A percentile compares a stretch with the other conserved stretches of the same genome.
phyloP scores from a whole-genome alignment of 2,888 invertebrate genomes.

The Acanthoscelides obtectus region DNA sequence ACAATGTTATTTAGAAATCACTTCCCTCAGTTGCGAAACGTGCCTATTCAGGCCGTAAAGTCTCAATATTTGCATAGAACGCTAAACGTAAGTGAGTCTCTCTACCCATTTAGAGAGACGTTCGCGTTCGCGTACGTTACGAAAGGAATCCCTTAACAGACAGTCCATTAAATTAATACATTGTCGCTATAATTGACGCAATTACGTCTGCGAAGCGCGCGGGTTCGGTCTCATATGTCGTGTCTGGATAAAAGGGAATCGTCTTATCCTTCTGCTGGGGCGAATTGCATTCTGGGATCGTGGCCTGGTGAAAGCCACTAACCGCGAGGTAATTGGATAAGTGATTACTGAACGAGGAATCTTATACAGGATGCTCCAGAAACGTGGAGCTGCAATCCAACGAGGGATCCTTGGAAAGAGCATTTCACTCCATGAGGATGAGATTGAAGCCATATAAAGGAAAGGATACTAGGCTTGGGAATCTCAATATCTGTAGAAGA shows the following conservation, averaged over 20 bases:
- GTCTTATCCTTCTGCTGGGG: background rate
- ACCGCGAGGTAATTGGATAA: background rate
- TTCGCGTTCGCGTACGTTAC: background rate
- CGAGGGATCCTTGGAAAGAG: no score
- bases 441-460: no score
- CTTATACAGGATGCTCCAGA: no score
- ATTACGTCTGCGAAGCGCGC: background rate
- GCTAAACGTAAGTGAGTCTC: background rate
- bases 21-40: no score
- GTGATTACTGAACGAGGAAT: background rate
- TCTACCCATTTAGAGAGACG: background rate
- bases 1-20: no score
- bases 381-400: no score
- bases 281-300: background rate
- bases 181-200: background rate
- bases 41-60: background rate
- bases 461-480: no score
- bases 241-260: background rate
- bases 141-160: background rate
- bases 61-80: background rate
- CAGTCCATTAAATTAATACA: background rate
- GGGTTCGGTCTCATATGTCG: background rate
- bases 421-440: no score
- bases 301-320: background rate
- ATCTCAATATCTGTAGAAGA: no score